Percentiles rank a stretch among this genome's conserved stretches.
phyloP scores from a whole-genome alignment of 35 echinoderm and acorn worm genomes.

The Ophiothrix spiculata region DNA sequence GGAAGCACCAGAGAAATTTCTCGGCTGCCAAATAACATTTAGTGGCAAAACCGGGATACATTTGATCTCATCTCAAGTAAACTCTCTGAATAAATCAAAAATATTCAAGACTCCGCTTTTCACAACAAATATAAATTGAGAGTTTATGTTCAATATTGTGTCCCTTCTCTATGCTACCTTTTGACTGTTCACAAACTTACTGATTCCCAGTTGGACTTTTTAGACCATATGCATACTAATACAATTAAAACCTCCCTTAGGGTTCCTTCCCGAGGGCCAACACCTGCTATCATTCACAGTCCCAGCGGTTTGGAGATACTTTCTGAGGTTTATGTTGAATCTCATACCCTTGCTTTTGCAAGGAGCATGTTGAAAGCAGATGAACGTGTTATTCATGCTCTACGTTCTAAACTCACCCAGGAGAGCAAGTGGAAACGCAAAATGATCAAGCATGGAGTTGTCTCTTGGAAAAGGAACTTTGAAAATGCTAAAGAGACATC shows the following conservation, averaged over 20 bases:
- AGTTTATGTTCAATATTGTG: conserved; percentile 20
- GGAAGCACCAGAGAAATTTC: conserved; percentile 29
- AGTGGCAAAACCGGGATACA: conserved; percentile 7
- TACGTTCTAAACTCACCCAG: neutral
- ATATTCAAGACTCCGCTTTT: neutral
- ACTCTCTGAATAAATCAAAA: neutral
- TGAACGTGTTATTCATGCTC: conserved; percentile 11
- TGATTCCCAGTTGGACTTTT: neutral
- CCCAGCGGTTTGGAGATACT: neutral
- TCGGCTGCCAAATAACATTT: neutral
- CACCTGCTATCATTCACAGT: conserved; percentile 12
- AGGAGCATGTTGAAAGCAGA: conserved; percentile 15
- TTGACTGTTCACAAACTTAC: conserved; percentile 37
- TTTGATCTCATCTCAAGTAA: conserved; percentile 15
- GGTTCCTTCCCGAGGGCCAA: conserved; percentile 11
- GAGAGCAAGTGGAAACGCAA: conserved; percentile 27
- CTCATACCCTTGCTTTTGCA: conserved; percentile 37
- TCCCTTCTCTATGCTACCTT: conserved; percentile 34
- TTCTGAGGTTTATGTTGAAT: conserved; percentile 34
- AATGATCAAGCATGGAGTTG: neutral
- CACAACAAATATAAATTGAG: conserved; percentile 37
- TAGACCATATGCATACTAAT: neutral
- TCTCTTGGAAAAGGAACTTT: neutral
- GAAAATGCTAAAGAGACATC: neutral
- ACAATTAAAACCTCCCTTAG: conserved; percentile 28